Evolutionary conservation across 2,888 invertebrate genomes (phyloP).

Genomic region (Scaptomyza parva): DNA sequence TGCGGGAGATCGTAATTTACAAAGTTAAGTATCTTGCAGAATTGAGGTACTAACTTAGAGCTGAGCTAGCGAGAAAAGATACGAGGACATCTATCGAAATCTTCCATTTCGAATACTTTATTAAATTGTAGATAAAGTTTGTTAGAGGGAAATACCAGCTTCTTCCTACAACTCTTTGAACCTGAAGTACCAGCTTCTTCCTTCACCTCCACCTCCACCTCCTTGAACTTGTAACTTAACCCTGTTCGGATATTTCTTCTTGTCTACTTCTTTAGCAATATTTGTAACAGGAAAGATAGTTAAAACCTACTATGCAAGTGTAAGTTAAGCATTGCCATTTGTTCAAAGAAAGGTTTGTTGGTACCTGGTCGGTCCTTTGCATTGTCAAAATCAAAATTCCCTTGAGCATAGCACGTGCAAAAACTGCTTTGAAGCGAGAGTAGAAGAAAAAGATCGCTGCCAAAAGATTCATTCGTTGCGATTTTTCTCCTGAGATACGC

Average conservation of each 20-base stretch:
- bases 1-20: conserved; percentile 10
- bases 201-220: too few relatives aligned
- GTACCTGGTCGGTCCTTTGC: conserved; percentile 27
- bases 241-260: too few relatives aligned
- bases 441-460: not conserved
- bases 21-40: not conserved
- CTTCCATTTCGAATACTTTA: too few relatives aligned
- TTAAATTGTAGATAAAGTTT: too few relatives aligned
- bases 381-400: conserved; percentile 20
- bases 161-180: too few relatives aligned
- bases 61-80: not conserved
- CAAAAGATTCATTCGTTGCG: conserved; percentile 4
- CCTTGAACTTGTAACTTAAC: too few relatives aligned
- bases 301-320: not conserved
- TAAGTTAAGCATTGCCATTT: not conserved
- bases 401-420: conserved; percentile 53
- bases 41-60: not conserved
- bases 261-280: too few relatives aligned
- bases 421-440: not conserved
- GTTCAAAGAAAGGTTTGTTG: not conserved
- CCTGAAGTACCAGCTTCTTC: too few relatives aligned
- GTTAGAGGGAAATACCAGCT: too few relatives aligned
- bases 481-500: conserved; percentile 26
- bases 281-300: too few relatives aligned
- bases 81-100: too few relatives aligned